phyloP scores from a whole-genome alignment of 1,140 invertebrate genomes.

The Monochamus saltuarius region DNA sequence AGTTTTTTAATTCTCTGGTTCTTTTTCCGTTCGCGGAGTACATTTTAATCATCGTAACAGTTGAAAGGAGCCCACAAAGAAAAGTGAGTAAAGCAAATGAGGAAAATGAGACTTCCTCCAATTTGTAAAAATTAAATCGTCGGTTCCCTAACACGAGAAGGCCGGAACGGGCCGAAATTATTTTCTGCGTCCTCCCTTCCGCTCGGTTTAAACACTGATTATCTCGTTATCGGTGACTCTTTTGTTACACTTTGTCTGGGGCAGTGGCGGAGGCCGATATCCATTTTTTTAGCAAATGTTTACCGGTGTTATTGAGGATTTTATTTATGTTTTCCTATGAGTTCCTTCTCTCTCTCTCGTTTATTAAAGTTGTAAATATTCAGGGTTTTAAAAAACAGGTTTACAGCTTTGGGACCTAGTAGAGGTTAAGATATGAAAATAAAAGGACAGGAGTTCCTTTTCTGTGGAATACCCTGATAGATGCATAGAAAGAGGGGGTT shows the following conservation, averaged over 20 bases:
- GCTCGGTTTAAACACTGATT: conserved; percentile 6
- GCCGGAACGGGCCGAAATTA: background rate
- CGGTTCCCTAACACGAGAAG: background rate
- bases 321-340: too few species aligned
- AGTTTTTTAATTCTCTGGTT: conserved; percentile 6
- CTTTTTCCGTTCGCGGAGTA: conserved; percentile 5
- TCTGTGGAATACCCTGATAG: too few species aligned
- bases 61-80: conserved; percentile 11
- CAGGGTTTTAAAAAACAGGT: too few species aligned
- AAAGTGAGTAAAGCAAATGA: conserved; percentile 7
- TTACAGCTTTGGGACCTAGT: too few species aligned
- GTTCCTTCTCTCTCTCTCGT: too few species aligned
- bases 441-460: too few species aligned
- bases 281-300: background rate
- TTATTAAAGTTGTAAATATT: too few species aligned
- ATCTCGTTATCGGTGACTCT: background rate
- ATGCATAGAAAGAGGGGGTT: too few species aligned
- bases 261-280: background rate
- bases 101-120: conserved; percentile 7
- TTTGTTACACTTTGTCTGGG: background rate
- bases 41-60: conserved; percentile 14
- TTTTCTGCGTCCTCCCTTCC: background rate
- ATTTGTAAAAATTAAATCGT: conserved; percentile 12
- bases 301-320: too few species aligned
- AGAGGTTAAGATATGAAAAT: too few species aligned